Conservation (phyloP, 2,797 vertebrate species). For the Euphonia xanthogaster region DNA sequence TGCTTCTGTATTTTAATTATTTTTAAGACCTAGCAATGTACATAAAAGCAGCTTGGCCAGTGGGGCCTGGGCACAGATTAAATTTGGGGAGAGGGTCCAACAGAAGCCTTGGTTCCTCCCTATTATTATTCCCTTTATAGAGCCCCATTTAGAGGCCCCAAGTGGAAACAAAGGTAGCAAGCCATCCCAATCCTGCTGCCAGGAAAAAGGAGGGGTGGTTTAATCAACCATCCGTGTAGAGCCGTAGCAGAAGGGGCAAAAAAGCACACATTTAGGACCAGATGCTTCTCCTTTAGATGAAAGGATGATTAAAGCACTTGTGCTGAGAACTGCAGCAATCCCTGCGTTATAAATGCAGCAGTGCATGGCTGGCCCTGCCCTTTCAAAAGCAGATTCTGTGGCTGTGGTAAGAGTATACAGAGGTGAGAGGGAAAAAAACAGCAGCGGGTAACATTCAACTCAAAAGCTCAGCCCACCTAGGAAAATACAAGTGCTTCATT, state of each 20-base stretch:
- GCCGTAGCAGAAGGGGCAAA: slow-evolving; percentile 49
- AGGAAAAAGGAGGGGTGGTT: slow-evolving; percentile 35
- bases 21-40: neutral
- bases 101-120: slow-evolving; percentile 22
- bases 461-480: neutral
- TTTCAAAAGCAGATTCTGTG: neutral
- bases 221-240: slow-evolving; percentile 45
- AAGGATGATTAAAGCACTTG: slow-evolving; percentile 50
- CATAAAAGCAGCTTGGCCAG: neutral
- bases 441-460: neutral
- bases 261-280: slow-evolving; percentile 47
- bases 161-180: slow-evolving; percentile 62
- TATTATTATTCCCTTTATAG: slow-evolving; percentile 32
- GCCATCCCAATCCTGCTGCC: slow-evolving; percentile 37
- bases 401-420: neutral
- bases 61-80: neutral
- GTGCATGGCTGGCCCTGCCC: neutral
- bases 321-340: slow-evolving; percentile 22
- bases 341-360: neutral
- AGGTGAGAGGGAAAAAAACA: neutral
- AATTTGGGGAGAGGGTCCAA: neutral
- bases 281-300: slow-evolving; percentile 62
- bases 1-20: neutral
- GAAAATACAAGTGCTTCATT: neutral
- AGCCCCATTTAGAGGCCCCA: slow-evolving; percentile 41